phyloP scores from a whole-genome alignment of 2,888 invertebrate genomes.

The Sericinus montela region DNA sequence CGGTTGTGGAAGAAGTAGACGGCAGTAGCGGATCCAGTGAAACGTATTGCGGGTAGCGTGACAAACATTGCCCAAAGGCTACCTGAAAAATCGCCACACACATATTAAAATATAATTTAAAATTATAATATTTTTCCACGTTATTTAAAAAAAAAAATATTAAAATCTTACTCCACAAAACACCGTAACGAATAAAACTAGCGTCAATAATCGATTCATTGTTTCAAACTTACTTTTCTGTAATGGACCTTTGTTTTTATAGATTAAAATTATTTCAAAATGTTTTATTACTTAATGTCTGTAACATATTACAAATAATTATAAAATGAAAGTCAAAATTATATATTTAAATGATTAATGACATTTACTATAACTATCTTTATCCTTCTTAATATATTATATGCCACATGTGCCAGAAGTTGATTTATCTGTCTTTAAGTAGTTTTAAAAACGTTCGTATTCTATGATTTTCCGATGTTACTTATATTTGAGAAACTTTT shows the following conservation, averaged over 20 bases:
- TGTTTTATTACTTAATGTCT: conserved; percentile 17
- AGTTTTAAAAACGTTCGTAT: too few species aligned
- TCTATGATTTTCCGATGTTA: too few species aligned
- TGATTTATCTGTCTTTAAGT: too few species aligned
- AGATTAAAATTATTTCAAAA: conserved; percentile 33
- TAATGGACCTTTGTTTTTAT: conserved; percentile 28
- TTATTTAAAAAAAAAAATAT: not conserved
- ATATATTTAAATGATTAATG: too few species aligned
- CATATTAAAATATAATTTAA: not conserved
- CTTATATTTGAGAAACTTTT: too few species aligned
- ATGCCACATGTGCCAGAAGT: too few species aligned
- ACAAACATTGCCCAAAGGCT: conserved; percentile 9
- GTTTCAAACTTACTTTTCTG: conserved; percentile 2
- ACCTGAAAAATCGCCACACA: not conserved
- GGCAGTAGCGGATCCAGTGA: conserved; percentile 10
- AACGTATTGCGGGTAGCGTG: conserved; percentile 13
- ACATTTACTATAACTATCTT: too few species aligned
- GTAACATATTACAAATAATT: not conserved
- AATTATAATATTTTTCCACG: not conserved
- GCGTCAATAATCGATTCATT: conserved; percentile 16
- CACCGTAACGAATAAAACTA: conserved; percentile 9
- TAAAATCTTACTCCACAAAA: conserved; percentile 11
- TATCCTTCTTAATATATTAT: too few species aligned
- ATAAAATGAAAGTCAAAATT: too few species aligned
- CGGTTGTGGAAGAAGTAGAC: conserved; percentile 1